Evolutionary conservation across 2,888 invertebrate genomes (phyloP), one percentile per base, ranked within the genome.

Genomic region (Leuctra nigra): DNA sequence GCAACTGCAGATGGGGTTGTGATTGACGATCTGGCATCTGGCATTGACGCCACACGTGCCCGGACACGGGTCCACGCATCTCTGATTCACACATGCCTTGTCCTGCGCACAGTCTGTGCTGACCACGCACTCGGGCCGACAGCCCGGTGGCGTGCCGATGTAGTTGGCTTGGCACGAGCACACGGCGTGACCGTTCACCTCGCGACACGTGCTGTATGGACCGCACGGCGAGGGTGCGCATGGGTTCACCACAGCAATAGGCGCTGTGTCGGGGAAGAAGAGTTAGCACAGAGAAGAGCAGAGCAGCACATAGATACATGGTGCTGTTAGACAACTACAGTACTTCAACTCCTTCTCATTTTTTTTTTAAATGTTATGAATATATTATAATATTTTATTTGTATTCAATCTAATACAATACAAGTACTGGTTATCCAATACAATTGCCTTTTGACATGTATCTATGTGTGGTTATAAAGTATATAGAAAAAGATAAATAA

Each of bases 1-100:
- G 68, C 92, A 92, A 67, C 84, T 88, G 72, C 92, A 92, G 65
- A 91, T 86, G 33, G 91, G 90, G 69, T 88, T 88, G 68, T 92
- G 92, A 65, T 90, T 89, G 54, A 89, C 82, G 50, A 89, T 87
- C 73, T 86, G 84, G 67, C 92, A 92, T 61, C 86, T 81, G 29
- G 91, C 88, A 67, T 90, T 87, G 48, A 82, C 72, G 41, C 91
- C 91, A 67, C 91, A 91, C 13, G 86, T 84, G 61, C 87, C 86
- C 18, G 85, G 84, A 67, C 91, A 91, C 9, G 91, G 91, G 70
- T 91, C 86, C 59, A 80, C 73, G 66, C 91, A 92, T 72, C 86
- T 87, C 66, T 85, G 86, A 64, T 83, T 84, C 53, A 89, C 81
- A 68, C 92, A 92, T 13, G 87, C 88, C 68, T 81, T 83, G 68